Conservation (phyloP, 1,140 invertebrate genomes). For the Diorhabda sublineata region DNA sequence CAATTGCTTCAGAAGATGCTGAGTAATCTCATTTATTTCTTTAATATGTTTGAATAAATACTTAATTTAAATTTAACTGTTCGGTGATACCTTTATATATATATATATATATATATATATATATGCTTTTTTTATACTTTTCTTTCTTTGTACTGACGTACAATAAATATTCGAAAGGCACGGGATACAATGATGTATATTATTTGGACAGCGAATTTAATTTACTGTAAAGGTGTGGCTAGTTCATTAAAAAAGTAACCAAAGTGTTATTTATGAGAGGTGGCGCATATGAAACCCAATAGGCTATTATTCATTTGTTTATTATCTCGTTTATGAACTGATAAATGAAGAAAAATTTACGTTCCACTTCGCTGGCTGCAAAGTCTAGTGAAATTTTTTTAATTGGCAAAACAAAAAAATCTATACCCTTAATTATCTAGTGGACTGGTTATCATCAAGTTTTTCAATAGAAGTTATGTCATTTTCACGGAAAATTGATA, state of each 20-base stretch:
- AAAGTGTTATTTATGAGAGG: constrained; percentile 18
- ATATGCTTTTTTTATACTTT: background rate
- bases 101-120: background rate
- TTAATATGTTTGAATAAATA: background rate
- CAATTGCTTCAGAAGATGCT: too few relatives aligned
- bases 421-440: too few relatives aligned
- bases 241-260: constrained; percentile 22
- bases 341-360: background rate
- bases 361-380: background rate
- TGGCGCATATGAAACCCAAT: constrained; percentile 19
- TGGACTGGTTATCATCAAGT: too few relatives aligned
- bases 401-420: too few relatives aligned
- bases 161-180: background rate
- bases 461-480: too few relatives aligned
- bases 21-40: too few relatives aligned
- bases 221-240: constrained; percentile 21
- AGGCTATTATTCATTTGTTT: constrained; percentile 23
- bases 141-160: background rate
- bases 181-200: background rate
- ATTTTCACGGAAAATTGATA: too few relatives aligned
- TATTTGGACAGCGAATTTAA: constrained; percentile 23
- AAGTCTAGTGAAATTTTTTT: too few relatives aligned
- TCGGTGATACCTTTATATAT: background rate
- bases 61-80: background rate
- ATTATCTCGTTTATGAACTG: constrained; percentile 12